Conservation (phyloP, 2,888 invertebrate species). For the Calliphora vomitoria region DNA sequence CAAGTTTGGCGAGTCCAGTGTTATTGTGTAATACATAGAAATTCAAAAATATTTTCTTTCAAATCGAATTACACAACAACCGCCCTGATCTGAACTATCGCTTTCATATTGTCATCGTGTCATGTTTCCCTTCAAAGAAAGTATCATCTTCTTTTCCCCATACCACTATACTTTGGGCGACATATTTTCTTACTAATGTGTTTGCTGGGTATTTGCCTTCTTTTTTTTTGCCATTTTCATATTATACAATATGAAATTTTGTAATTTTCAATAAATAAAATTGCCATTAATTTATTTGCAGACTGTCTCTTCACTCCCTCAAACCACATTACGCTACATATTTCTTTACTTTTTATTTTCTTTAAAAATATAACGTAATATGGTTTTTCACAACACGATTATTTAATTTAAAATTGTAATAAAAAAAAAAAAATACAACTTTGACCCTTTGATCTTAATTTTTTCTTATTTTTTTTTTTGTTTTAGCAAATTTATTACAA, state of each 20-base stretch:
- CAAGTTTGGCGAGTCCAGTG: too few species aligned
- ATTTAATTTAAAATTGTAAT: conserved; percentile 61
- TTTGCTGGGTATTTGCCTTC: background rate
- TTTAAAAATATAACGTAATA: conserved; percentile 46
- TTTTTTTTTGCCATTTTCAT: background rate
- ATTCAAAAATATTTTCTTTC: too few species aligned
- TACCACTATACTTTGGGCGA: too few species aligned
- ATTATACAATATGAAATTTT: conserved; percentile 6
- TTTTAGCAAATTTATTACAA: conserved; percentile 53
- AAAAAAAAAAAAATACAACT: conserved; percentile 34
- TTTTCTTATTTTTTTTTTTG: background rate
- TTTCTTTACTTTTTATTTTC: background rate
- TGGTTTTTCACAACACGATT: conserved; percentile 28
- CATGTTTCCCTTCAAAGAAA: too few species aligned
- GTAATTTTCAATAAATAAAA: conserved; percentile 22
- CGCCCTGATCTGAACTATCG: too few species aligned
- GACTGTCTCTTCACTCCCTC: background rate
- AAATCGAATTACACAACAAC: too few species aligned
- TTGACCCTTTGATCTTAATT: conserved; percentile 64
- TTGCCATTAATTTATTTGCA: background rate
- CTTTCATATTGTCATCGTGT: too few species aligned
- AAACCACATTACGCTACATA: background rate
- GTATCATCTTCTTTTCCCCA: too few species aligned
- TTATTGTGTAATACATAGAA: too few species aligned
- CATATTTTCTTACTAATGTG: background rate